Evolutionary conservation across 2,888 invertebrate genomes (phyloP).

Genomic region (Leptogaster cylindrica): DNA sequence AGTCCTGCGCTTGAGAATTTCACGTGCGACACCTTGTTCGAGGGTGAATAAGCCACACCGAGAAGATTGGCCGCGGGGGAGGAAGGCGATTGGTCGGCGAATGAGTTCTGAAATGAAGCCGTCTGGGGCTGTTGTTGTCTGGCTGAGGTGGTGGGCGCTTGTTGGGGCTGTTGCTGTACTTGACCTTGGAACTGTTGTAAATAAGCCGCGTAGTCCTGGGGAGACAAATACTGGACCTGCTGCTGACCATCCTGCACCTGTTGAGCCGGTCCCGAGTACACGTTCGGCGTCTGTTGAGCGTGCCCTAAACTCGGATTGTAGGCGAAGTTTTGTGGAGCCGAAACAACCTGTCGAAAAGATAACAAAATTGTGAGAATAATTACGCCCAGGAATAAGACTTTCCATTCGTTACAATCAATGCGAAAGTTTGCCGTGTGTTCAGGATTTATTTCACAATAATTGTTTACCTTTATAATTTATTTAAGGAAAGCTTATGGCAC

Average conservation of each 20-base stretch:
- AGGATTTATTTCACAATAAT: no score
- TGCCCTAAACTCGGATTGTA: no score
- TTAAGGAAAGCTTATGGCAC: no score
- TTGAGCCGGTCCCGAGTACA: slow-evolving; percentile 30
- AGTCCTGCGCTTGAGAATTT: slow-evolving; percentile 55
- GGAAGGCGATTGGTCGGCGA: slow-evolving; percentile 13
- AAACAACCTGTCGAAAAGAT: slow-evolving; percentile 18
- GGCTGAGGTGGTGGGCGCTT: slow-evolving; percentile 46
- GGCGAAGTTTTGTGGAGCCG: slow-evolving; percentile 15
- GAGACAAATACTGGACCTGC: slow-evolving; percentile 52
- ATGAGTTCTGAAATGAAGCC: slow-evolving; percentile 45
- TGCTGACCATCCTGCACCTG: slow-evolving; percentile 47
- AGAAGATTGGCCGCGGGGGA: slow-evolving; percentile 46
- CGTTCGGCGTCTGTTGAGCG: slow-evolving; percentile 46
- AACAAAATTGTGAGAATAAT: neutral
- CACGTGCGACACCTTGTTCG: slow-evolving; percentile 58
- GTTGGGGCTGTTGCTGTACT: slow-evolving; percentile 43
- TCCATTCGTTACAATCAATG: slow-evolving; percentile 3
- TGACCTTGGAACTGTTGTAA: slow-evolving; percentile 43
- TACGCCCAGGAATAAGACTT: neutral
- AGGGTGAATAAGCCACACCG: slow-evolving; percentile 53
- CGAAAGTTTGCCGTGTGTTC: neutral
- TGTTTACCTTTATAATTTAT: no score
- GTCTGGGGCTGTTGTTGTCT: slow-evolving; percentile 50
- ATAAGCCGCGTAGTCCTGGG: slow-evolving; percentile 48